Conservation (phyloP, 2,888 invertebrate species). For the Cephus nigrinus region DNA sequence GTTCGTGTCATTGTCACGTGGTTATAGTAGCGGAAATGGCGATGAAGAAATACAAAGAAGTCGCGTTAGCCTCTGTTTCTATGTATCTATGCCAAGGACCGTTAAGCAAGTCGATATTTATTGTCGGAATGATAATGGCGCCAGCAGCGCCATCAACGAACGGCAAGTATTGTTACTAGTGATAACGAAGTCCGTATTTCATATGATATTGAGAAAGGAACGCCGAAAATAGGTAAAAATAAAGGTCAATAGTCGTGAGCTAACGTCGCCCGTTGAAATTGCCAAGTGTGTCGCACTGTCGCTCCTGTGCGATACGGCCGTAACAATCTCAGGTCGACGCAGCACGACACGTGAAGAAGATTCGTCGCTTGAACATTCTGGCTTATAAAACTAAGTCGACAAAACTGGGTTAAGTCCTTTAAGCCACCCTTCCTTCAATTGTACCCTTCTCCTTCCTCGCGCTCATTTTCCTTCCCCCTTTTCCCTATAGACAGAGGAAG, state of each 20-base stretch:
- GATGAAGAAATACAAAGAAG: background rate
- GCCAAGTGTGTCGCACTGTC: background rate
- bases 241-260: background rate
- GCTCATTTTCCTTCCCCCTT: background rate
- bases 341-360: background rate
- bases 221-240: background rate
- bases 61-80: background rate
- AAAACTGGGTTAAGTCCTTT: constrained; percentile 4
- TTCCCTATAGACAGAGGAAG: background rate
- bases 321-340: background rate
- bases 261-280: background rate
- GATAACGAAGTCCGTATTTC: background rate
- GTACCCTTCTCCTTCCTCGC: background rate
- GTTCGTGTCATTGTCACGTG: background rate
- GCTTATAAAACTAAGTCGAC: background rate
- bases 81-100: background rate
- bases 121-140: background rate
- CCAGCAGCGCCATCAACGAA: background rate
- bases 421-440: background rate
- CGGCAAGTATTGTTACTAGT: background rate
- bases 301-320: background rate
- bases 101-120: background rate
- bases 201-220: background rate
- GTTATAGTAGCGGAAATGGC: background rate
- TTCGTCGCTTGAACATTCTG: background rate